Base-by-base conservation (phyloP, 2,113 vertebrate species). In the Cygnus atratus region DNA sequence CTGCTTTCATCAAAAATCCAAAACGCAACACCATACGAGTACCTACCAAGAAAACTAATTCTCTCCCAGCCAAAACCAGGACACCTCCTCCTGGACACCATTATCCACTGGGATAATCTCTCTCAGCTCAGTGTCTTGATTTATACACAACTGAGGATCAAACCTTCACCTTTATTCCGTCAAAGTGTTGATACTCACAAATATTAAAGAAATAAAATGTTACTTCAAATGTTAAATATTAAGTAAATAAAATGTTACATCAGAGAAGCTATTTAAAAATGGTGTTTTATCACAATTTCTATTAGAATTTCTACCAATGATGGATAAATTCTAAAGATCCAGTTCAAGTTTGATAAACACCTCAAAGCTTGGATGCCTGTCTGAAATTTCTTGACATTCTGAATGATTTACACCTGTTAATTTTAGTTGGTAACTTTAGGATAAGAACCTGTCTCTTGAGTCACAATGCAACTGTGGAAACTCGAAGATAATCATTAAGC, bases 11-110 rank as follows among this genome's bases (percentile, higher is more conserved):
- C 50, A 52, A 52, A 25, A 52, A 52, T 52, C 50, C 50, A 52
- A 52, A 26, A 25, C 13, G 4, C 50, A 52, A 24, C 50, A 52
- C 24, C 50, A 52, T 52, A 52, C 7, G 24, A 52, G 50, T 24
- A 25, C 24, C 6, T 52, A 13, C 24, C 7, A 52, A 52, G 50
- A 52, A 52, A 25, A 52, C 13, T 52, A 52, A 52, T 25, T 52
- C 50, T 52, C 7, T 26, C 50, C 50, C 50, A 52, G 50, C 50
- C 50, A 25, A 52, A 52, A 52, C 24, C 24, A 25, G 24, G 50
- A 52, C 50, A 52, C 22, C 3, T 78, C 48, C 33, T 70, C 50
- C 54, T 0, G 0, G 20, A 48, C 46, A 48, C 46, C 46, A 48
- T 29, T n/a, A 10, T 66, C 63, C 35, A 29, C 78, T 90, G 21